Percentiles rank a stretch among this genome's conserved stretches.
Conservation (phyloP, 2,888 invertebrate genomes). For the Eutolmus rufibarbis region DNA sequence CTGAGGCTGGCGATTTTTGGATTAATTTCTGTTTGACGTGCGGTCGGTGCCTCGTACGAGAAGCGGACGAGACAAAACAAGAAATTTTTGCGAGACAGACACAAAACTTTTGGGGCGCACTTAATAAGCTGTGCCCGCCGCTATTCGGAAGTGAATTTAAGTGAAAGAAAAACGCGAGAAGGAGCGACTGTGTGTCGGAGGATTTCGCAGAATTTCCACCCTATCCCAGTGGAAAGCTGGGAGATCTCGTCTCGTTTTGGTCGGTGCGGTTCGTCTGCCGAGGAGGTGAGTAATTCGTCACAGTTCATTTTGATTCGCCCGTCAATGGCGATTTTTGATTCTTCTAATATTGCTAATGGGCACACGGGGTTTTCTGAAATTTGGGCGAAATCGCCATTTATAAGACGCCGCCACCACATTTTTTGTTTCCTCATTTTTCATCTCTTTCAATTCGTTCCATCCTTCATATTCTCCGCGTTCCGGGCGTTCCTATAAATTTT, state of each 20-base stretch:
- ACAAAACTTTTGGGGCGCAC: neutral
- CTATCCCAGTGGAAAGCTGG: neutral
- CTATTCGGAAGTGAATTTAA: neutral
- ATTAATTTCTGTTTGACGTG: conserved; percentile 4
- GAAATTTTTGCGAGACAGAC: neutral
- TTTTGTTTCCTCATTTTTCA: conserved; percentile 42
- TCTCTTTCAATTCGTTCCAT: conserved; percentile 42
- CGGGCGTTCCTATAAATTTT: conserved; percentile 47
- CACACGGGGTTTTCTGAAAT: conserved; percentile 11
- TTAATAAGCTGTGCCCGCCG: neutral
- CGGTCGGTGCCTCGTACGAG: neutral
- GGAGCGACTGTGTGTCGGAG: neutral
- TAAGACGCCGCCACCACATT: conserved; percentile 53
- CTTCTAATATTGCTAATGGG: neutral
- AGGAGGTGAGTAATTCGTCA: neutral
- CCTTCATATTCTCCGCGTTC: conserved; percentile 36
- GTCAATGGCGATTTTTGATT: neutral
- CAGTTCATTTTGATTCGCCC: neutral
- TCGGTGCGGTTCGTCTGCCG: neutral
- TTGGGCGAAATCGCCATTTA: conserved; percentile 48
- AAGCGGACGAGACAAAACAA: conserved; percentile 1
- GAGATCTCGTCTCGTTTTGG: neutral
- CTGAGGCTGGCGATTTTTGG: neutral
- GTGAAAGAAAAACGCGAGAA: neutral
- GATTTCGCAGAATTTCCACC: neutral